Conservation (phyloP, 2,113 vertebrate genomes). For the Chrysemys picta region DNA sequence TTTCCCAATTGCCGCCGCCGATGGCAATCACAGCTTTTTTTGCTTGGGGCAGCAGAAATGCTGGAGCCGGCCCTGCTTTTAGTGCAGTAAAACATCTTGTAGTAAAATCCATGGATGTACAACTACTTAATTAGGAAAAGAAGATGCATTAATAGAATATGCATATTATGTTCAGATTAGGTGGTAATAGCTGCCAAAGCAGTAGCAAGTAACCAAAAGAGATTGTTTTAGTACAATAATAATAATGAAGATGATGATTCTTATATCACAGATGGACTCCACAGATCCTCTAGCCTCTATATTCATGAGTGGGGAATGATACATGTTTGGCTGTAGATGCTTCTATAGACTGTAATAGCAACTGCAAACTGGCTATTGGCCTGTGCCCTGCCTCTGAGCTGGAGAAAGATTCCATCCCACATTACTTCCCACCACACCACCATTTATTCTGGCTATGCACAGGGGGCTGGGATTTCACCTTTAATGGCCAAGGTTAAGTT, state of each 20-base stretch:
- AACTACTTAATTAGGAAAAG: slow-evolving; percentile 37
- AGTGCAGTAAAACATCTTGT: slow-evolving; percentile 31
- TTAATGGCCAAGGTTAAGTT: not conserved
- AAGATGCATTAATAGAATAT: slow-evolving; percentile 12
- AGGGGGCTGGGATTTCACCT: not conserved
- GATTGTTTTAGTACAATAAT: not conserved
- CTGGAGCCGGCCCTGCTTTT: not conserved
- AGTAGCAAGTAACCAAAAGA: not conserved
- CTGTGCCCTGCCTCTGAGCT: not conserved
- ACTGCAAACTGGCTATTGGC: not conserved
- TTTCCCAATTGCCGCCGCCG: too few species aligned
- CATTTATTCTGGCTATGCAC: not conserved
- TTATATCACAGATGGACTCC: not conserved
- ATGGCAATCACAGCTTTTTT: too few species aligned
- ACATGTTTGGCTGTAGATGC: not conserved
- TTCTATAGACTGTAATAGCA: not conserved
- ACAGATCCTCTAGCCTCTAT: not conserved
- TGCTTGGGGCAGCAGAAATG: too few species aligned
- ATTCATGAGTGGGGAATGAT: not conserved
- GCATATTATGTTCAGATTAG: slow-evolving; percentile 21
- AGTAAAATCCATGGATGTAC: not conserved
- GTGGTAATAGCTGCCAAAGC: not conserved
- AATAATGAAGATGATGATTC: not conserved
- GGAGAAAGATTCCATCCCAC: not conserved
- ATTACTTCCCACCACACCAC: not conserved